phyloP scores from a whole-genome alignment of 1,140 invertebrate genomes.

The Drosophila nigrodunni region DNA sequence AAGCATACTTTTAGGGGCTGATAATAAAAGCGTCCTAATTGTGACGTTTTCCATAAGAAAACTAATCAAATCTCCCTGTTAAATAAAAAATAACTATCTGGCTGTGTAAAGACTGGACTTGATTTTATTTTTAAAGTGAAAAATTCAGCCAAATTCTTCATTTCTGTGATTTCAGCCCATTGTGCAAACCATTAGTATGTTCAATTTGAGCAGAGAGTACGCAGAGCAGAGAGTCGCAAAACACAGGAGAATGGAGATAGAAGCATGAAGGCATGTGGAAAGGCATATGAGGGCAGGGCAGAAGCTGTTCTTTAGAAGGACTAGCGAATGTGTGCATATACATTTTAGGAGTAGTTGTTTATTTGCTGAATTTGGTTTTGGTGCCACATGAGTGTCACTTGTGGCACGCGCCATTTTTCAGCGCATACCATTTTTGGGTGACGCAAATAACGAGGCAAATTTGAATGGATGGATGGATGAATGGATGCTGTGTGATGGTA shows the following conservation, averaged over 20 bases:
- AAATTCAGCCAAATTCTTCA: background rate
- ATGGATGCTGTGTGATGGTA: background rate
- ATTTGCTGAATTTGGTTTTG: conserved; percentile 40
- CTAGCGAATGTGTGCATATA: conserved; percentile 27
- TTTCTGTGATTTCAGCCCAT: conserved; percentile 21
- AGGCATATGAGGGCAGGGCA: background rate
- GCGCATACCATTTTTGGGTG: conserved; percentile 19
- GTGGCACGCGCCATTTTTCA: conserved; percentile 69
- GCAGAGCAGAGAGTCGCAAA: background rate
- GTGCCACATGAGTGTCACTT: conserved; percentile 61
- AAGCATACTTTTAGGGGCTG: too few relatives aligned
- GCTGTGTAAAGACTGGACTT: too few relatives aligned
- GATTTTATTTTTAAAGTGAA: too few relatives aligned
- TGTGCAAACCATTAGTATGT: conserved; percentile 37
- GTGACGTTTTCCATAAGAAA: too few relatives aligned
- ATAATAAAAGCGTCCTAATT: too few relatives aligned
- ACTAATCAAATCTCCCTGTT: too few relatives aligned
- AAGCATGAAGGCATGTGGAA: background rate
- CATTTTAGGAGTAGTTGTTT: conserved; percentile 29
- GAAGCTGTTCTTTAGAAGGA: background rate
- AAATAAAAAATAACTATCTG: too few relatives aligned
- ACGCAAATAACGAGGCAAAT: conserved; percentile 69
- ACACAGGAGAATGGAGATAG: background rate
- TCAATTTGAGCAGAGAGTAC: conserved; percentile 24
- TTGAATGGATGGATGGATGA: conserved; percentile 25